phyloP scores from a whole-genome alignment of 2,797 vertebrate species.

The Protosalanx chinensis region DNA sequence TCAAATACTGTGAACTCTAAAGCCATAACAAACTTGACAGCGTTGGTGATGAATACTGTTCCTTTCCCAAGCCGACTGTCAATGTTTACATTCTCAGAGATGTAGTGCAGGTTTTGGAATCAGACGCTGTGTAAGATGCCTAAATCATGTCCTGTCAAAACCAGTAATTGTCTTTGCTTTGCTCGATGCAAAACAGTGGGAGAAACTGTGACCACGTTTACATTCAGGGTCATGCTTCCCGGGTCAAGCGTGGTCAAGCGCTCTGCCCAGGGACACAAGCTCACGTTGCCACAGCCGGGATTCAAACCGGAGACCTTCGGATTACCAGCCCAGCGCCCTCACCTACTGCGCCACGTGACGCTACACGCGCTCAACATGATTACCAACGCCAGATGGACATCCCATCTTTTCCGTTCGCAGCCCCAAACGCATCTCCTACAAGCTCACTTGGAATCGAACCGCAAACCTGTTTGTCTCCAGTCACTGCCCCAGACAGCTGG shows the following conservation, averaged over 20 bases:
- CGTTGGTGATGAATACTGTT: slow-evolving; percentile 55
- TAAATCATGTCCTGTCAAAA: slow-evolving; percentile 34
- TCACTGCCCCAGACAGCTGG: background rate
- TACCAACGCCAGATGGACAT: slow-evolving; percentile 25
- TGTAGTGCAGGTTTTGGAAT: slow-evolving; percentile 57
- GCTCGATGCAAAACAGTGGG: slow-evolving; percentile 28
- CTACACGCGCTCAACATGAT: background rate
- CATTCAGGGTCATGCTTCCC: too few species aligned
- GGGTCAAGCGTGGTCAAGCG: too few species aligned
- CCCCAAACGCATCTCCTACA: slow-evolving; percentile 13
- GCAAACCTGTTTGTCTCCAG: slow-evolving; percentile 15
- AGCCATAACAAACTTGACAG: slow-evolving; percentile 60
- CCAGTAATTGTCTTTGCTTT: slow-evolving; percentile 23
- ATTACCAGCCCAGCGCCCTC: too few species aligned
- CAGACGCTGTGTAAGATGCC: slow-evolving; percentile 58
- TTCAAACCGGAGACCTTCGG: too few species aligned
- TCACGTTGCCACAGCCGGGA: too few species aligned
- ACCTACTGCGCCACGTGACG: too few species aligned
- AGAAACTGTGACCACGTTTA: slow-evolving; percentile 2
- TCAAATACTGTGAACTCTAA: slow-evolving; percentile 51
- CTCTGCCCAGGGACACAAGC: too few species aligned
- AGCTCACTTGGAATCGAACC: slow-evolving; percentile 21
- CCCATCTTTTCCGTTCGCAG: slow-evolving; percentile 14
- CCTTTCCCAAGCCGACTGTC: slow-evolving; percentile 51
- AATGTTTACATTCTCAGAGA: slow-evolving; percentile 58